Conservation (phyloP, 2,797 vertebrate species). For the Acrossocheilus wenchowensis region DNA sequence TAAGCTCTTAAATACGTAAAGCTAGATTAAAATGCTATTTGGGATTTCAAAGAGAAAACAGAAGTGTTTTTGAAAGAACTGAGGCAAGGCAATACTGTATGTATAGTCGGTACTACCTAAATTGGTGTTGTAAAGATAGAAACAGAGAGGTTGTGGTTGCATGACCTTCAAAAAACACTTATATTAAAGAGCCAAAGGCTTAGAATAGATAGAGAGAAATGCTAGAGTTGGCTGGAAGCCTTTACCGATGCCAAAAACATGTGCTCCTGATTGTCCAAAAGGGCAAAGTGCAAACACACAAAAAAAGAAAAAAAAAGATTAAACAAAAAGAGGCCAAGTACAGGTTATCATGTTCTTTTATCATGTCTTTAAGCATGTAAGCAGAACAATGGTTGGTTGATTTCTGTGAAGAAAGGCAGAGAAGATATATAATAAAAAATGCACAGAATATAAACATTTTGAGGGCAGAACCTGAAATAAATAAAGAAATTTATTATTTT, state of each 20-base stretch:
- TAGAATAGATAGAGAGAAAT: neutral
- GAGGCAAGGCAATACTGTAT: neutral
- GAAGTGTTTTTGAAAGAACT: neutral
- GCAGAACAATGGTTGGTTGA: neutral
- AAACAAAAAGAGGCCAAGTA: neutral
- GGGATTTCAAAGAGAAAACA: neutral
- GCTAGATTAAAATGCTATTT: neutral
- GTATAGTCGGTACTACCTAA: neutral
- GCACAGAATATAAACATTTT: neutral
- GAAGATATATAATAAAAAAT: neutral
- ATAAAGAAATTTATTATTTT: neutral
- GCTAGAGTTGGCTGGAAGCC: conserved; percentile 5
- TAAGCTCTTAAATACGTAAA: neutral
- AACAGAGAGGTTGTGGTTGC: neutral
- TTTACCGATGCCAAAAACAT: conserved; percentile 1
- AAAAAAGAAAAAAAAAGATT: neutral
- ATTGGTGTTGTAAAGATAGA: neutral
- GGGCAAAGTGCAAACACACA: conserved; percentile 1
- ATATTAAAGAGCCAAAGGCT: conserved; percentile 12
- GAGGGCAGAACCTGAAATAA: neutral
- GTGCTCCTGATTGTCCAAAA: conserved; percentile 5
- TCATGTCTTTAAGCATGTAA: neutral
- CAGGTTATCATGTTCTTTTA: neutral
- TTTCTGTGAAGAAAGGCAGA: neutral
- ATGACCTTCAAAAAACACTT: conserved; percentile 14